phyloP scores from a whole-genome alignment of 2,888 invertebrate species.

The Halictus quadricinctus region DNA sequence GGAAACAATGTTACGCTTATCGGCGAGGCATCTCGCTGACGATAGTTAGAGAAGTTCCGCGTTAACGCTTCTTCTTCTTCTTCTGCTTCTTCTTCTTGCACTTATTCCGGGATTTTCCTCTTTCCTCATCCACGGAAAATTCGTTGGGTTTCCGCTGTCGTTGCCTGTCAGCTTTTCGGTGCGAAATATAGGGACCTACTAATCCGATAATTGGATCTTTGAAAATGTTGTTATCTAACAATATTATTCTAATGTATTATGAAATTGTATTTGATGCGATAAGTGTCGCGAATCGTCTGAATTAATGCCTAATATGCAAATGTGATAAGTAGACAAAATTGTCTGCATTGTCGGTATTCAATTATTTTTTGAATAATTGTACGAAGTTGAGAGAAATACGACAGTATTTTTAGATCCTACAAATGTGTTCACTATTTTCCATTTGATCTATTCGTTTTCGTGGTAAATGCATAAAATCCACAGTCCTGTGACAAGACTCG shows the following conservation, averaged over 20 bases:
- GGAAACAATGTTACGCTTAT: conserved; percentile 66
- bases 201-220: neutral
- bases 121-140: neutral
- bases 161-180: neutral
- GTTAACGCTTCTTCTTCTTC: conserved; percentile 21
- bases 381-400: too few relatives aligned
- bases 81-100: conserved; percentile 1
- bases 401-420: too few relatives aligned
- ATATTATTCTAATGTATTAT: neutral
- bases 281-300: neutral
- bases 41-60: conserved; percentile 41
- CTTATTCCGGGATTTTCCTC: neutral
- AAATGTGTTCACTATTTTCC: too few relatives aligned
- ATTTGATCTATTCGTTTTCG: too few relatives aligned
- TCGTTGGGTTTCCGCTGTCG: neutral
- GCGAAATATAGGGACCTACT: neutral
- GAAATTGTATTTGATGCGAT: neutral
- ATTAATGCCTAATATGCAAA: neutral
- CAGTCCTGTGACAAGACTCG: too few relatives aligned
- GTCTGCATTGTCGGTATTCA: too few relatives aligned
- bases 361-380: too few relatives aligned
- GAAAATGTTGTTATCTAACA: neutral
- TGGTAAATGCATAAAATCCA: too few relatives aligned
- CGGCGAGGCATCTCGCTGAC: conserved; percentile 41
- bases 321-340: too few relatives aligned